phyloP scores from a whole-genome alignment of 2,797 vertebrate species.

The Hippocampus kuda region DNA sequence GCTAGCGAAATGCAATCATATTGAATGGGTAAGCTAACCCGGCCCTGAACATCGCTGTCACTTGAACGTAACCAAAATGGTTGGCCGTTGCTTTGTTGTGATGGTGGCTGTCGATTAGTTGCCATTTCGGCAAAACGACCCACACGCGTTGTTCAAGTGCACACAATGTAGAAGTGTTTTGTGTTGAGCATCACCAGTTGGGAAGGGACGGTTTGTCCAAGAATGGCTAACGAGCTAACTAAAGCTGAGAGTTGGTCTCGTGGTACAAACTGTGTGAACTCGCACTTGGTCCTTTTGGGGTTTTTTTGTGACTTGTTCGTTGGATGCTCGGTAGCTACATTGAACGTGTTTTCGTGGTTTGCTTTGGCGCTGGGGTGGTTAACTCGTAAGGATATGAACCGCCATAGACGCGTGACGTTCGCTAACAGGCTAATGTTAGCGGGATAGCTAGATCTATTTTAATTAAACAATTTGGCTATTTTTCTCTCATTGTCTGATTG shows the following conservation, averaged over 20 bases:
- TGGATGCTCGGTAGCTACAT: accelerated
- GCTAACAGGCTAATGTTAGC: conserved; percentile 1
- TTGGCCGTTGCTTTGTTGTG: conserved; percentile 4
- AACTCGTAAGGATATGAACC: not conserved
- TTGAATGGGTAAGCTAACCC: conserved; percentile 53
- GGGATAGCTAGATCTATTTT: not conserved
- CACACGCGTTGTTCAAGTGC: not conserved
- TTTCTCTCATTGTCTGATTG: not conserved
- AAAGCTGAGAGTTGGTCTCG: conserved; percentile 2
- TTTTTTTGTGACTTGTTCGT: not conserved
- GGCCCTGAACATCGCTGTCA: conserved; percentile 55
- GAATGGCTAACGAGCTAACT: conserved; percentile 27
- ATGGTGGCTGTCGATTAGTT: not conserved
- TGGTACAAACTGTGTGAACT: not conserved
- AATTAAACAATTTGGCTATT: not conserved
- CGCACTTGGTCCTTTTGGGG: accelerated
- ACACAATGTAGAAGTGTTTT: not conserved
- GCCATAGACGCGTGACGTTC: not conserved
- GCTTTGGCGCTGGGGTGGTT: not conserved
- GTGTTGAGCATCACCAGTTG: not conserved
- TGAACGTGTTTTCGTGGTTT: not conserved
- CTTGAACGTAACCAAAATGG: conserved; percentile 8
- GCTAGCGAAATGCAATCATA: conserved; percentile 52
- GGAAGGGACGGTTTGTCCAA: conserved; percentile 1
- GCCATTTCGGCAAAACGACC: not conserved